Evolutionary conservation across 2,113 vertebrate genomes (phyloP), one percentile per base, ranked within the genome.

Genomic region (Stomatorhinus ivindoensis): DNA sequence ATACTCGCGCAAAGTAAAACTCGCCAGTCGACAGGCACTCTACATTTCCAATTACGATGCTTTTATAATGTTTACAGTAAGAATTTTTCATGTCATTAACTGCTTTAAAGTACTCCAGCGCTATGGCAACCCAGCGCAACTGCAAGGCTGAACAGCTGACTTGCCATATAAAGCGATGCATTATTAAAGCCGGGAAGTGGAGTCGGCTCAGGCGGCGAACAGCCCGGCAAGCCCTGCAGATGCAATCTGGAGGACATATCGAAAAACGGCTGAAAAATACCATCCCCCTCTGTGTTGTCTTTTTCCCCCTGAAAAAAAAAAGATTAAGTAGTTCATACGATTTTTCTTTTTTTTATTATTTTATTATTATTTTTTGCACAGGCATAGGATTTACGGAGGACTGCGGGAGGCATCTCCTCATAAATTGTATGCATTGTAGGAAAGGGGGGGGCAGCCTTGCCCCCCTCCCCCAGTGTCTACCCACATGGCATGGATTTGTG

Each of bases 101-200:
- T 89, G 90, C 91, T 86, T 91, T 90, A 91, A 92, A 90, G 89
- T 89, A 90, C 88, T 85, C 89, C 89, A 88, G 89, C 89, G 21
- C 90, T 91, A 90, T 91, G 86, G 89, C 90, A 92, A 91, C 89
- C 35, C 69, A 17, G 80, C 83, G 88, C 90, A 91, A 90, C 91
- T 92, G 85, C 69, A 21, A 87, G 88, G 73, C 88, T 90, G 88
- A 93, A 91, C 88, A 93, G 90, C 91, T 90, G 91, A 91, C 53
- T 93, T 90, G 91, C 92, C 87, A 89, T 91, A 89, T 89, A 92
- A 91, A 92, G 89, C 90, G 91, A 92, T 93, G 86, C 90, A 93
- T 92, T 93, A 93, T 93, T 92, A 91, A 92, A 92, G 89, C 92
- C 90, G 87, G 92, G 92, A 91, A 50, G 90, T 89, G 86, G 88